Evolutionary conservation across 2,888 invertebrate genomes (phyloP), one percentile per base, ranked within the genome.

Genomic region (Rhynchonema sp.): DNA sequence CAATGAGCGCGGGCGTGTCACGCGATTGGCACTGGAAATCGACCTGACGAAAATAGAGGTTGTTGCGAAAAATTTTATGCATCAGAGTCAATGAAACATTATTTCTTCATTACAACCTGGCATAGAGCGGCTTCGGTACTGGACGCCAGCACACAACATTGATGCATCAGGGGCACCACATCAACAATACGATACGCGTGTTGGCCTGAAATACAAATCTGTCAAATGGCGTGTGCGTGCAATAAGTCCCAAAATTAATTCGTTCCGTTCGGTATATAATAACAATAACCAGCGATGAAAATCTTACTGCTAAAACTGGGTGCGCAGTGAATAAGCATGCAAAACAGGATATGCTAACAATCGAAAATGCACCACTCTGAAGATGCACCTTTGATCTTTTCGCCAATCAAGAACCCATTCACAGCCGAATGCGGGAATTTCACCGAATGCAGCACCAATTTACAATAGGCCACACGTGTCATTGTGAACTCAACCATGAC

Each of bases 401-500:
- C 73, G 1, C 86, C 86, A 63, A 96, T 74, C 29, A 96, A 78
- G 13, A 96, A 76, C 0, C 96, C 96, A 75, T 89, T 91, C 30
- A 96, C 84, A 9, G 89, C 84, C 75, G 86, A 86, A 71, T 94
- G 87, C 0, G 94, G 92, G 78, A 94, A 96, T 79, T 94, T 96
- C 0, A 87, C 85, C 1, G 88, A 86, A 74, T 96, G 96, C 64
- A 94, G 80, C 66, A 94, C 82, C 64, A 94, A 83, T 80, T 94
- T 94, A 66, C 86, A 84, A 71, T 90, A 94, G 13, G 91, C 87
- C 66, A 68, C 66, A 64, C 65, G 83, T 64, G 38, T 38, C 38
- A 38, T 38, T 38, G 38, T 13, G 38, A 38, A 17, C 9, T 17
- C 38, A 38, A 6, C 38, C 6, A 17, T 17, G 17, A n/a, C n/a